phyloP scores from a whole-genome alignment of 2,888 invertebrate genomes.

The Ametastegia equiseti region DNA sequence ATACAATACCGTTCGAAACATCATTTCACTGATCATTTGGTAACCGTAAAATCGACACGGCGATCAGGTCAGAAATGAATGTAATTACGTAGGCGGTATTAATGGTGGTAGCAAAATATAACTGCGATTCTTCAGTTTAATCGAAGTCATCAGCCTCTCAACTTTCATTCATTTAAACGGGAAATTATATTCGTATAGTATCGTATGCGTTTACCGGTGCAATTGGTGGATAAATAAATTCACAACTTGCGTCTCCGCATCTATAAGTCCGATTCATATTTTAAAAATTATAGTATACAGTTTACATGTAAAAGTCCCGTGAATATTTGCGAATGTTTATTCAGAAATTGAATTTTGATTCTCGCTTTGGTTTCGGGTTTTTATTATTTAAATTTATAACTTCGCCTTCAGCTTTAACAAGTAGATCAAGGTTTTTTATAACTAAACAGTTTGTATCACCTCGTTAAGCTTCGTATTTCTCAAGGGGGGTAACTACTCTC shows the following conservation, averaged over 20 bases:
- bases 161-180: background rate
- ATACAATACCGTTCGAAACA: background rate
- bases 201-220: background rate
- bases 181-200: background rate
- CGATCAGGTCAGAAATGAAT: background rate
- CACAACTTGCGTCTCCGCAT: background rate
- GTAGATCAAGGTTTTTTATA: no score
- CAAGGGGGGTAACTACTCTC: no score
- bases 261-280: no score
- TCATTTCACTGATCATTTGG: background rate
- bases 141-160: background rate
- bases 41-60: background rate
- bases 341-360: no score
- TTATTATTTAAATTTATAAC: no score
- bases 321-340: no score
- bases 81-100: background rate
- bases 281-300: no score
- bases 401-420: no score
- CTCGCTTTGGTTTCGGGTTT: no score
- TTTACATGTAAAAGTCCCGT: no score
- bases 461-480: no score
- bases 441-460: no score
- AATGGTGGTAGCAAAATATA: background rate
- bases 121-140: background rate
- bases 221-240: background rate